These are phyloP conservation scores for Notothenia coriiceps DNA, from an alignment of 2,113 vertebrate genomes.

Conservation along the genomic window DNA sequence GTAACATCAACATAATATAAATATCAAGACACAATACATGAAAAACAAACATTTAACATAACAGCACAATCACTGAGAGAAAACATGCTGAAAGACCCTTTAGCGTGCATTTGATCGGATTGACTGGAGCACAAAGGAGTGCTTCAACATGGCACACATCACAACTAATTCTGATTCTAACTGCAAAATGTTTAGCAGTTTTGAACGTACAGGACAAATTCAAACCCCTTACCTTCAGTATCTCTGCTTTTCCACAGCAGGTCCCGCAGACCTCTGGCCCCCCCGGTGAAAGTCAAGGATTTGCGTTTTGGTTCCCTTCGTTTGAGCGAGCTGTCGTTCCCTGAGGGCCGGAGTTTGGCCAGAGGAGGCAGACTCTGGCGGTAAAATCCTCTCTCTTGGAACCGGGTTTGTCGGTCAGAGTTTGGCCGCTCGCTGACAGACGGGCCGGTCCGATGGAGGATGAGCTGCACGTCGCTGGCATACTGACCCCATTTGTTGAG, in stretches of 20 bases:
- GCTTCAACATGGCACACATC: too few relatives aligned
- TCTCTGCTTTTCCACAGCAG: slow-evolving; percentile 92
- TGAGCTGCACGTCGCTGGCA: slow-evolving; percentile 94
- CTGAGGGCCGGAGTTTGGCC: slow-evolving; percentile 89
- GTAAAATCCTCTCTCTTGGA: slow-evolving; percentile 90
- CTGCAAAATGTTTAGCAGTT: too few relatives aligned
- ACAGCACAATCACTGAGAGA: too few relatives aligned
- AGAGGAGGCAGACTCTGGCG: slow-evolving; percentile 93
- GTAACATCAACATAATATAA: too few relatives aligned
- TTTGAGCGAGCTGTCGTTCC: slow-evolving; percentile 88
- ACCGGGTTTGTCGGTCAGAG: slow-evolving; percentile 87
- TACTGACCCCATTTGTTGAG: slow-evolving; percentile 98
- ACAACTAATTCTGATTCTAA: too few relatives aligned
- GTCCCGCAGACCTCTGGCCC: slow-evolving; percentile 91
- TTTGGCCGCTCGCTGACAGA: slow-evolving; percentile 91
- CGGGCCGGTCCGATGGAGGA: slow-evolving; percentile 92
- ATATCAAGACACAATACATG: too few relatives aligned
- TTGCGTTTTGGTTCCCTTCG: slow-evolving; percentile 95
- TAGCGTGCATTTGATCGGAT: too few relatives aligned
- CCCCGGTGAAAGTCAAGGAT: slow-evolving; percentile 93
- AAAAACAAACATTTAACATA: too few relatives aligned
- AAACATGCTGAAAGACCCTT: too few relatives aligned
- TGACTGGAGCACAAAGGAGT: too few relatives aligned
- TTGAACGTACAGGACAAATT: too few relatives aligned
- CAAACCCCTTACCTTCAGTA: slow-evolving; percentile 82